These are phyloP conservation scores for Chrysemys picta DNA, from an alignment of 2,113 vertebrate genomes.

Conservation along the genomic window DNA sequence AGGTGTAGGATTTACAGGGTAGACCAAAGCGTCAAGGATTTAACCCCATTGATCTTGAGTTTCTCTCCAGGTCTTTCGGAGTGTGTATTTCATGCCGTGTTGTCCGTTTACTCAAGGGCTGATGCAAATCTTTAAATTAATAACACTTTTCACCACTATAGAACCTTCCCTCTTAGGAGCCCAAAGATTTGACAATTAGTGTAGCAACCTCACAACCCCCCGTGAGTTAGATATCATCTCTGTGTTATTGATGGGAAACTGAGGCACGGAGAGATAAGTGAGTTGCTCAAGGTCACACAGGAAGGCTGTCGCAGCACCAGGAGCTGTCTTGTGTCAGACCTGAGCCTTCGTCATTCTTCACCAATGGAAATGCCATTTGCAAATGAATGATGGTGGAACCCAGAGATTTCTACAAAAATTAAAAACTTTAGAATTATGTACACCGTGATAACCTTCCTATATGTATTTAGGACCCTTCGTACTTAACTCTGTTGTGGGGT, in stretches of 20 bases:
- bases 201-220: not conserved
- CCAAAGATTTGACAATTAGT: not conserved
- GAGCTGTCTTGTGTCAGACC: not conserved
- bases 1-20: not conserved
- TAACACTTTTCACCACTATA: not conserved
- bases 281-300: not conserved
- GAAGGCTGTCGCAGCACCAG: not conserved
- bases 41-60: not conserved
- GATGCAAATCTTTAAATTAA: not conserved
- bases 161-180: not conserved
- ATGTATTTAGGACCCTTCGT: too few relatives aligned
- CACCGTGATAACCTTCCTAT: not conserved
- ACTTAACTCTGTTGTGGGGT: not conserved
- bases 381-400: too few relatives aligned
- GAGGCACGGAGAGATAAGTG: not conserved
- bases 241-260: not conserved
- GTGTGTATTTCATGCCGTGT: not conserved
- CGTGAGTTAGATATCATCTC: too few relatives aligned
- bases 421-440: not conserved
- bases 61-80: not conserved
- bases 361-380: too few relatives aligned
- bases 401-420: not conserved
- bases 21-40: not conserved
- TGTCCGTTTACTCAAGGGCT: not conserved
- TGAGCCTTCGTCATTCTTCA: not conserved